Evolutionary conservation across 2,888 invertebrate genomes (phyloP), one percentile per base, ranked within the genome.

Genomic region (Apamea monoglypha): DNA sequence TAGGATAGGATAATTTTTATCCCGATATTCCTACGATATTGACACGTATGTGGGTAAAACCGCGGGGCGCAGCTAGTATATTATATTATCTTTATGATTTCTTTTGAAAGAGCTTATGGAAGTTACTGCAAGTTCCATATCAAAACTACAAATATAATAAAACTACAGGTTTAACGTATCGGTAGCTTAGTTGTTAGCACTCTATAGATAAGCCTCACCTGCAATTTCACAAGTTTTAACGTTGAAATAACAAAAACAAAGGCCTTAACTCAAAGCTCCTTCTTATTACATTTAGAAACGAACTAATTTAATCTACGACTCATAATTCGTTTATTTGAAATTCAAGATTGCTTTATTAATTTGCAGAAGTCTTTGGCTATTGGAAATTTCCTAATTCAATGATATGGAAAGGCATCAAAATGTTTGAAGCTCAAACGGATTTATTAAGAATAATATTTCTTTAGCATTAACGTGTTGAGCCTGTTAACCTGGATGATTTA

Each of bases 291-390:
- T 72, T 80, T 70, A 67, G 14, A 47, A 71, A 78, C 59, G 16
- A 66, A 7, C 76, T 67, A 81, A 84, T 71, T 74, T 66, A 66
- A 76, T 81, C 50, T 21, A 25, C 73, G 53, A 29, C 64, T 50
- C 32, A 29, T 61, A 77, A 84, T 76, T 75, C 40, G 21, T 76
- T 78, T 83, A 70, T 70, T 72, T 77, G 73, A 79, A 83, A 77
- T 81, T 84, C 77, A 63, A 64, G 71, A 87, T 80, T 74, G 47
- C 77, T 78, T 79, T 68, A 84, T 87, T 77, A 77, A 74, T 76
- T 85, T 56, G 16, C 73, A 81, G 64, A 76, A 70, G 66, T 63
- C 66, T 64, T 73, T 59, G 66, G 47, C 61, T 47, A 67, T 76
- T 81, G 70, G 50, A 73, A 85, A 81, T 69, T 74, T 8, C 14